phyloP scores from a whole-genome alignment of 1,140 invertebrate genomes.

The Drosophila kepulauana region DNA sequence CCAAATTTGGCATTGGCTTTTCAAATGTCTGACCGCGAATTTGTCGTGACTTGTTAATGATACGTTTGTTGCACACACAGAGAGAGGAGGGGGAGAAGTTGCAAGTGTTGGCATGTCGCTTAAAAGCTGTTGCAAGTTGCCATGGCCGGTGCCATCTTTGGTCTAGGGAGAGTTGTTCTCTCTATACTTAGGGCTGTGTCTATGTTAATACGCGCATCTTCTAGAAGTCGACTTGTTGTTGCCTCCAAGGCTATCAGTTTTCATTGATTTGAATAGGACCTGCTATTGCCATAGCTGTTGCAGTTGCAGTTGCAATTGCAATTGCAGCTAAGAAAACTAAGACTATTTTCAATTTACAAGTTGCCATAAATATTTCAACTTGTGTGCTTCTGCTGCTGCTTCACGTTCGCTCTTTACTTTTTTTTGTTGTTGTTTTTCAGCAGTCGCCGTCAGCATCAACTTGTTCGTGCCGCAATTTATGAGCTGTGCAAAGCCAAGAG shows the following conservation, averaged over 20 bases:
- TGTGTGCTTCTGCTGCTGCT: background rate
- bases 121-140: constrained; percentile 71
- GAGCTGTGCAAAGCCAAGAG: constrained; percentile 40
- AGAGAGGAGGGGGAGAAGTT: constrained; percentile 6
- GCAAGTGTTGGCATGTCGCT: constrained; percentile 81
- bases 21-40: constrained; percentile 76
- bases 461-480: constrained; percentile 71
- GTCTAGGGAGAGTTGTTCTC: constrained; percentile 9
- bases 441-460: constrained; percentile 52
- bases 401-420: background rate
- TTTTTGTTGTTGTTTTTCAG: background rate
- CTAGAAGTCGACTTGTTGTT: constrained; percentile 13
- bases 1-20: constrained; percentile 77
- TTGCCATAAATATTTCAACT: constrained; percentile 47
- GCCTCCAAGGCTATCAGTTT: constrained; percentile 74
- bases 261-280: constrained; percentile 80
- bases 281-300: constrained; percentile 20
- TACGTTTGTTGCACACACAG: constrained; percentile 55
- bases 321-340: constrained; percentile 22
- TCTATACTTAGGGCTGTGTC: constrained; percentile 24
- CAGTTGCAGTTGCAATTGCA: constrained; percentile 19
- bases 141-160: constrained; percentile 72
- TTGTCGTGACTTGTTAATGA: constrained; percentile 84
- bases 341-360: constrained; percentile 70
- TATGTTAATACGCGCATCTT: constrained; percentile 20